phyloP scores from a whole-genome alignment of 2,113 vertebrate species.

The Orthonyx spaldingii region DNA sequence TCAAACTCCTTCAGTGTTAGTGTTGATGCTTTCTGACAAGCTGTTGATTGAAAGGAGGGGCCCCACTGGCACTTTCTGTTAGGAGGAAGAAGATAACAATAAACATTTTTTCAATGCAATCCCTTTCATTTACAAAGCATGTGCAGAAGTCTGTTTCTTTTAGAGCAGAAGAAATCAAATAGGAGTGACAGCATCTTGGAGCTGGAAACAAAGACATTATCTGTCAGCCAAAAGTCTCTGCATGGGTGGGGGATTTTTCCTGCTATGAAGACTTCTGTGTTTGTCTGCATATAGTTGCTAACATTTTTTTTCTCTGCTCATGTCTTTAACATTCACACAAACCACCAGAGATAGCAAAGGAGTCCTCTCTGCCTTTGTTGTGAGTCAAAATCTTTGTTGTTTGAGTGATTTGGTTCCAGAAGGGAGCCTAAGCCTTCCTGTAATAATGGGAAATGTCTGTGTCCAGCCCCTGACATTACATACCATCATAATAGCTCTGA shows the following conservation, averaged over 20 bases:
- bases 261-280: not conserved
- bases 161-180: not conserved
- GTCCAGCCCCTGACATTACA: not conserved
- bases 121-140: not conserved
- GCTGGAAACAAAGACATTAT: conserved; percentile 5
- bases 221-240: not conserved
- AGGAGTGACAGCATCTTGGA: conserved; percentile 15
- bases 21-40: not conserved
- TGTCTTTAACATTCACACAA: not conserved
- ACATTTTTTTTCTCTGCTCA: not conserved
- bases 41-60: not conserved
- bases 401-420: not conserved
- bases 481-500: not conserved
- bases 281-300: not conserved
- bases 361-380: not conserved
- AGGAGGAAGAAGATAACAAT: not conserved
- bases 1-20: not conserved
- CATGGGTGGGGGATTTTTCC: not conserved
- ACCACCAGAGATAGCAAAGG: not conserved
- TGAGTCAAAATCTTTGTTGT: not conserved
- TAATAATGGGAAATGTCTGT: not conserved
- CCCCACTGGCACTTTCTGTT: not conserved
- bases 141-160: conserved; percentile 14
- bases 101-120: not conserved
- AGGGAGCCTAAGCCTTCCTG: not conserved